Evolutionary conservation across 1,140 invertebrate species (phyloP).

Genomic region (Drosophila sp.): DNA sequence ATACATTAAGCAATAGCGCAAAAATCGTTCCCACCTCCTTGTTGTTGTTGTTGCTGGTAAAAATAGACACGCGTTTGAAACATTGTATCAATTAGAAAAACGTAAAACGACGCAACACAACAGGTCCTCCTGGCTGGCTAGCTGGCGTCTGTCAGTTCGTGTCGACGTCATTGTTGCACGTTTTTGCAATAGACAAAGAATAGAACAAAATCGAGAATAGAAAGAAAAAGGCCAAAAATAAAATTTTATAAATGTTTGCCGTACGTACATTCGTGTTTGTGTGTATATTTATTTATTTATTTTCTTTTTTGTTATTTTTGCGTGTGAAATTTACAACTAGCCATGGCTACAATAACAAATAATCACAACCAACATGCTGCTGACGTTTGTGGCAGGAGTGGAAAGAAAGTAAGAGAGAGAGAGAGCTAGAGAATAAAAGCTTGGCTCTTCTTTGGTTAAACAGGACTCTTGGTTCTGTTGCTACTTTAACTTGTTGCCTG

Average conservation of each 20-base stretch:
- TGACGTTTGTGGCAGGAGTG: background rate
- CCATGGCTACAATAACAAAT: slow-evolving; percentile 36
- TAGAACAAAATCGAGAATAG: slow-evolving; percentile 34
- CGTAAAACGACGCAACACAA: slow-evolving; percentile 47
- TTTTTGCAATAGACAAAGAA: slow-evolving; percentile 73
- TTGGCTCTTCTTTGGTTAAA: slow-evolving; percentile 8
- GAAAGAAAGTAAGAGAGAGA: too few relatives aligned
- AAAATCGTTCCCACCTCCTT: slow-evolving; percentile 21
- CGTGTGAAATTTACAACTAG: slow-evolving; percentile 60
- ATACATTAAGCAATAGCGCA: slow-evolving; percentile 66
- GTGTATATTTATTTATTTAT: slow-evolving; percentile 42
- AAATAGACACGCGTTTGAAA: slow-evolving; percentile 75
- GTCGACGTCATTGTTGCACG: slow-evolving; percentile 76
- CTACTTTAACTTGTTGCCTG: slow-evolving; percentile 49
- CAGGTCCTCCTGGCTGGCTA: slow-evolving; percentile 58
- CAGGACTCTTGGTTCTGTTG: slow-evolving; percentile 34
- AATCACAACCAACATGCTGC: slow-evolving; percentile 16
- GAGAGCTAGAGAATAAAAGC: slow-evolving; percentile 8
- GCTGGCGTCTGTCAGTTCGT: slow-evolving; percentile 42
- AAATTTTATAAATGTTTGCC: slow-evolving; percentile 10
- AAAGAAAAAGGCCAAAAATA: slow-evolving; percentile 12
- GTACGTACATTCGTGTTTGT: slow-evolving; percentile 16
- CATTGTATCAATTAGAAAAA: slow-evolving; percentile 75
- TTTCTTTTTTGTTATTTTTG: slow-evolving; percentile 32
- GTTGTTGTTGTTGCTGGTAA: slow-evolving; percentile 24